phyloP scores from a whole-genome alignment of 2,113 vertebrate species.

The Anhinga rufa region DNA sequence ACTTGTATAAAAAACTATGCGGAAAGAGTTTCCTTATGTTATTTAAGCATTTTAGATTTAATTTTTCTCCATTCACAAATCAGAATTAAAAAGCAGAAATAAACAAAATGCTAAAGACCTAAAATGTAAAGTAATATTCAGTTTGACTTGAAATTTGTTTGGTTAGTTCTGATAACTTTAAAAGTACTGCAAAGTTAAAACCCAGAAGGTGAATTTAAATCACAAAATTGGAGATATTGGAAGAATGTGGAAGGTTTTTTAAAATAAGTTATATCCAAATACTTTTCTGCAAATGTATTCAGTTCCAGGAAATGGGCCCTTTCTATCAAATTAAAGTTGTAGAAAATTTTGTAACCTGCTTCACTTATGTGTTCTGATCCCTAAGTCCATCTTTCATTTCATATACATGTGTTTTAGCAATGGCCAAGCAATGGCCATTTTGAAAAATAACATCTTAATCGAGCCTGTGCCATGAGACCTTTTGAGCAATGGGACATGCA shows the following conservation, averaged over 20 bases:
- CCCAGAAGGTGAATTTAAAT: background rate
- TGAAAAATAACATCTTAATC: background rate
- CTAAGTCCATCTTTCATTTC: background rate
- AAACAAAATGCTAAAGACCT: background rate
- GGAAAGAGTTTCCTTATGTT: background rate
- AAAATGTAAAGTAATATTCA: background rate
- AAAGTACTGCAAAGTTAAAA: background rate
- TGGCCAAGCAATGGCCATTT: background rate
- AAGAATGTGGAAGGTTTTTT: background rate
- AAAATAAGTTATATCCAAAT: background rate
- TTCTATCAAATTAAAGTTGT: background rate
- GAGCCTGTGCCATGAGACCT: background rate
- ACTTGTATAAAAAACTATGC: background rate
- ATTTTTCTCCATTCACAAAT: background rate
- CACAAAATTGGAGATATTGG: background rate
- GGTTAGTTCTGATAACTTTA: background rate
- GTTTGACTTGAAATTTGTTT: background rate
- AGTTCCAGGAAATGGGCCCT: background rate
- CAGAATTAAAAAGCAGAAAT: background rate
- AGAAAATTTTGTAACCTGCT: background rate
- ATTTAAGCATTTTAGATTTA: background rate
- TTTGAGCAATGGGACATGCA: background rate
- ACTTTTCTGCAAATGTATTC: background rate
- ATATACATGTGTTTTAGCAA: background rate
- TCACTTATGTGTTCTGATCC: background rate